Evolutionary conservation across 2,888 invertebrate genomes (phyloP), one percentile per base, ranked within the genome.

Genomic region (Pristionchus entomophagus): DNA sequence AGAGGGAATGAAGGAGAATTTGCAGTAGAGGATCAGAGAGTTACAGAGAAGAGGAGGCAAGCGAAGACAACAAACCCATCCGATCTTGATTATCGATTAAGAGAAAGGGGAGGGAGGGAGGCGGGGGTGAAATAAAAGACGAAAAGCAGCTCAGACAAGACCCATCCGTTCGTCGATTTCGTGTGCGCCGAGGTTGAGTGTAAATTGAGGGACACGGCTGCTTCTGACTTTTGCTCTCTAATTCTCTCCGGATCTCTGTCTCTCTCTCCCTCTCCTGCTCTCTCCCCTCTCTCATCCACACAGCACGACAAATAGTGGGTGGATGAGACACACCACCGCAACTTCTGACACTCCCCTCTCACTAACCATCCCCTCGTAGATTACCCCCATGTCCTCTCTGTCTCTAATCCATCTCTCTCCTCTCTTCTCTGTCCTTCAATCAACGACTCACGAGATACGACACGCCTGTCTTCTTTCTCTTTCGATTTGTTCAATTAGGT

Each of bases 191-290:
- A 80, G 29, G 32, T 80, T 80, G 78, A 80, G 78, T 80, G 78
- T 80, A 80, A 80, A 80, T 80, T 80, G 78, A 80, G 78, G 51
- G 78, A 80, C 78, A 80, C 78, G 78, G 38, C 59, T 82, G 45
- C 49, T 49, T 82, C 82, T 82, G 59, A 59, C 82, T 82, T 59
- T 82, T 22, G 4, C 59, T 82, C 59, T 82, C 82, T 82, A 14
- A 2, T 14, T 59, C 82, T 82, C 59, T 82, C 82, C 59, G 51
- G 29, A 49, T 59, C 59, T 59, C 59, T 32, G 19, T 41, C 59
- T 82, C 62, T 82, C 82, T 82, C 41, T 38, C 59, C 22, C 59
- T 45, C 59, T 41, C 35, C 82, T 82, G 19, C 62, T 82, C 41
- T 59, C 35, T 38, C 62, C 29, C 22, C 41, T 41, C 82, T 38